Evolutionary conservation across 1,140 invertebrate species (phyloP).

Genomic region (Amyelois transitella): DNA sequence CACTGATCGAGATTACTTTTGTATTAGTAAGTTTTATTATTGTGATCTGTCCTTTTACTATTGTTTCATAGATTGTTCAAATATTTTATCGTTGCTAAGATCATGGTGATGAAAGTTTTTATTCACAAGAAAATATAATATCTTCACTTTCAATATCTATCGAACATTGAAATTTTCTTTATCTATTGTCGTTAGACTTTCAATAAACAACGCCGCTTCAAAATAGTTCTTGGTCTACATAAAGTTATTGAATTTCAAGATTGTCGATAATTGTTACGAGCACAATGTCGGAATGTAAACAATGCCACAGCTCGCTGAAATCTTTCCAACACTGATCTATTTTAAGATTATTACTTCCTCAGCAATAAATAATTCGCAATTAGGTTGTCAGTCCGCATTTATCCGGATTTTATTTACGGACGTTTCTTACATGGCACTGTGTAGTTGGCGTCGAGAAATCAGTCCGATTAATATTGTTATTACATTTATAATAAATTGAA

Average conservation of each 20-base stretch:
- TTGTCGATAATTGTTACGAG: neutral
- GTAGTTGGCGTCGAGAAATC: neutral
- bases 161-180: no score
- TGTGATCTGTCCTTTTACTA: no score
- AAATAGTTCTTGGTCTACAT: neutral
- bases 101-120: no score
- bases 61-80: no score
- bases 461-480: no score
- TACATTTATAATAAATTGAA: no score
- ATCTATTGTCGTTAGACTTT: no score
- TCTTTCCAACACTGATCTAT: neutral
- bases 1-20: no score
- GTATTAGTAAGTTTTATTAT: no score
- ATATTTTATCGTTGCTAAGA: no score
- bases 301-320: neutral
- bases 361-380: neutral
- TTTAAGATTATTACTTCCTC: neutral
- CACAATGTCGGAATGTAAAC: neutral
- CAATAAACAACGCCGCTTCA: neutral
- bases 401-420: neutral
- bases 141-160: no score
- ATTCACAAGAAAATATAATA: no score
- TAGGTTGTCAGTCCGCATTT: neutral
- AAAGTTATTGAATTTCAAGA: neutral
- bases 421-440: neutral